Conservation (phyloP, 2,888 invertebrate species). For the Mythimna lalbum region DNA sequence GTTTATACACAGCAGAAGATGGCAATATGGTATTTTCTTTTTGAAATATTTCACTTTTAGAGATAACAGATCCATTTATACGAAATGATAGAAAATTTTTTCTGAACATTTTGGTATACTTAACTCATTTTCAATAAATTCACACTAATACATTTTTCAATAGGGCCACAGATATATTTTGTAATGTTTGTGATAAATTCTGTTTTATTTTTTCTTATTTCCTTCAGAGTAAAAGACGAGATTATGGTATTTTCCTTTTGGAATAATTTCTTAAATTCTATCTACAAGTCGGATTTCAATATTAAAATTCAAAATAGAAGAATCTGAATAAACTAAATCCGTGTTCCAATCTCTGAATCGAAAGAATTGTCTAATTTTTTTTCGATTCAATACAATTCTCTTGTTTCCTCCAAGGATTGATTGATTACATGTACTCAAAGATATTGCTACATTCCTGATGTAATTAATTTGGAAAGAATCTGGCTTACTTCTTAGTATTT, state of each 20-base stretch:
- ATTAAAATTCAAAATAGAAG: not conserved
- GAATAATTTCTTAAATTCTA: not conserved
- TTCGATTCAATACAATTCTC: not conserved
- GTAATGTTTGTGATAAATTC: not conserved
- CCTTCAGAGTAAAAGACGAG: not conserved
- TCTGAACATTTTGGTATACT: too few species aligned
- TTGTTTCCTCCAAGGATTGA: constrained; percentile 17
- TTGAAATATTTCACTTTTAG: too few species aligned
- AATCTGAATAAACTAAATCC: not conserved
- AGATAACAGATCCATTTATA: too few species aligned
- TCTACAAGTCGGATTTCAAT: not conserved
- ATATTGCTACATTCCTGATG: constrained; percentile 9
- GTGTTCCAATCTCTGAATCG: constrained; percentile 6
- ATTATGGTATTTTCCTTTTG: not conserved
- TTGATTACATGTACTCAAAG: constrained; percentile 33
- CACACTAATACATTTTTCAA: too few species aligned
- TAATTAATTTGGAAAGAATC: constrained; percentile 31
- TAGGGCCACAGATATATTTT: too few species aligned
- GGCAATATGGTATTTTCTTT: too few species aligned
- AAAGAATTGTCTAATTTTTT: constrained; percentile 1
- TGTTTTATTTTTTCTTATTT: not conserved
- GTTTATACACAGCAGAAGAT: too few species aligned
- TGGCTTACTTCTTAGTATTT: constrained; percentile 7
- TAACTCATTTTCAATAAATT: too few species aligned
- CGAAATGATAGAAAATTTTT: too few species aligned